Percentiles rank a stretch among this genome's conserved stretches.
Evolutionary conservation across 2,888 invertebrate genomes (phyloP).

Genomic region (Eilema depressum): DNA sequence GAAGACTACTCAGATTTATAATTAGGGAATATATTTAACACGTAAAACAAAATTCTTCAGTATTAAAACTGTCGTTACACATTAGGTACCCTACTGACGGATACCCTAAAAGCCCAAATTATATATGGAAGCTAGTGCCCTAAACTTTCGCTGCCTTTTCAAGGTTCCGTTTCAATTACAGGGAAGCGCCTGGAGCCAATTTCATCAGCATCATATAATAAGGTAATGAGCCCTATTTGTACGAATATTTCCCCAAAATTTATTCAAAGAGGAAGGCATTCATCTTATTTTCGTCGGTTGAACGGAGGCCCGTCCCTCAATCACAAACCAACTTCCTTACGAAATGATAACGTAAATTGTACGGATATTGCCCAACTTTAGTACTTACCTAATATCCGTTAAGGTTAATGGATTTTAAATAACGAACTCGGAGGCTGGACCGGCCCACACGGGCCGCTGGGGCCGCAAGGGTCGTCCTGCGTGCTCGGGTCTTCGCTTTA

Average conservation of each 20-base stretch:
- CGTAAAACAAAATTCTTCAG: background rate
- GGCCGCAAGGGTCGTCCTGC: slow-evolving; percentile 6
- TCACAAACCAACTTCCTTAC: slow-evolving; percentile 33
- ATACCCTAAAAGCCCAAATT: background rate
- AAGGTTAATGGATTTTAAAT: slow-evolving; percentile 22
- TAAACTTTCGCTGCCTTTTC: slow-evolving; percentile 10
- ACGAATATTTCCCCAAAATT: slow-evolving; percentile 42
- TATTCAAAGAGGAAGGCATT: slow-evolving; percentile 45
- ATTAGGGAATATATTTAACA: background rate
- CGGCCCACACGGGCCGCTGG: background rate
- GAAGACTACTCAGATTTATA: background rate
- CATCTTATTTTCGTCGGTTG: slow-evolving; percentile 46
- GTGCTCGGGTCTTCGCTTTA: background rate
- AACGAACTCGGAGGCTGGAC: slow-evolving; percentile 10
- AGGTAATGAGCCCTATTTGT: slow-evolving; percentile 45
- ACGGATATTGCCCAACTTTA: slow-evolving; percentile 24
- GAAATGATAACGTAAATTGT: slow-evolving; percentile 29
- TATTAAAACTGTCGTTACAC: background rate
- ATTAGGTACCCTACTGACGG: background rate
- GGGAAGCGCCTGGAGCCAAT: slow-evolving; percentile 21
- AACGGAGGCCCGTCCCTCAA: slow-evolving; percentile 32
- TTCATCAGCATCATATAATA: slow-evolving; percentile 40
- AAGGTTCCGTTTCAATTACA: slow-evolving; percentile 30
- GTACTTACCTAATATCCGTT: slow-evolving; percentile 20
- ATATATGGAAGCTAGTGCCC: background rate